Conservation (phyloP, 1,140 invertebrate genomes). For the Drosophila malerkotliana region DNA sequence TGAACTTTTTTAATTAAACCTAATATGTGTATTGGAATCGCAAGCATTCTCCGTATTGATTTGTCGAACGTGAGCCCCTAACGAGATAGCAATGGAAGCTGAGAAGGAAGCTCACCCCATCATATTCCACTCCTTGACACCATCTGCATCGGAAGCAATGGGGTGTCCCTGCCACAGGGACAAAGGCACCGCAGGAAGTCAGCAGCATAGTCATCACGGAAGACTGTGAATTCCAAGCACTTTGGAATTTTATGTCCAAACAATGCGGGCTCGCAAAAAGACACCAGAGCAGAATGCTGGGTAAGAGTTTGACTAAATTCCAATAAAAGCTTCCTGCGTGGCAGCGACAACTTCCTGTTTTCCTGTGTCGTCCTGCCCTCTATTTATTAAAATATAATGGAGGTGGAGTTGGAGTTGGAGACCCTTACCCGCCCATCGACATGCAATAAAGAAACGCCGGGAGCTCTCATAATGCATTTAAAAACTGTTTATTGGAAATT, state of each 20-base stretch:
- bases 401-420: background rate
- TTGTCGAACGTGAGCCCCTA: slow-evolving; percentile 47
- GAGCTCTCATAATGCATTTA: slow-evolving; percentile 59
- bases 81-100: slow-evolving; percentile 26
- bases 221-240: slow-evolving; percentile 74
- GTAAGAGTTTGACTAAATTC: slow-evolving; percentile 73
- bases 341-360: background rate
- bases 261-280: slow-evolving; percentile 69
- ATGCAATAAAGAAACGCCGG: slow-evolving; percentile 5
- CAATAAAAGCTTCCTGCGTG: slow-evolving; percentile 35
- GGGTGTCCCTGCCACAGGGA: background rate
- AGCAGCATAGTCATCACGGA: slow-evolving; percentile 28
- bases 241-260: slow-evolving; percentile 75
- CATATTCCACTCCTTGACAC: background rate
- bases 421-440: background rate
- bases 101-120: background rate
- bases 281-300: slow-evolving; percentile 68
- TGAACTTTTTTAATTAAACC: slow-evolving; percentile 76
- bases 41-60: slow-evolving; percentile 61
- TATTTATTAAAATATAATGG: slow-evolving; percentile 1
- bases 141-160: background rate
- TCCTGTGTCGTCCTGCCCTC: too few relatives aligned
- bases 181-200: slow-evolving; percentile 10
- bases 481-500: slow-evolving; percentile 78
- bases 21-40: slow-evolving; percentile 50